These are phyloP conservation scores for Halichoeres trimaculatus DNA, from an alignment of 2,113 vertebrate species.

Conservation along the genomic window DNA sequence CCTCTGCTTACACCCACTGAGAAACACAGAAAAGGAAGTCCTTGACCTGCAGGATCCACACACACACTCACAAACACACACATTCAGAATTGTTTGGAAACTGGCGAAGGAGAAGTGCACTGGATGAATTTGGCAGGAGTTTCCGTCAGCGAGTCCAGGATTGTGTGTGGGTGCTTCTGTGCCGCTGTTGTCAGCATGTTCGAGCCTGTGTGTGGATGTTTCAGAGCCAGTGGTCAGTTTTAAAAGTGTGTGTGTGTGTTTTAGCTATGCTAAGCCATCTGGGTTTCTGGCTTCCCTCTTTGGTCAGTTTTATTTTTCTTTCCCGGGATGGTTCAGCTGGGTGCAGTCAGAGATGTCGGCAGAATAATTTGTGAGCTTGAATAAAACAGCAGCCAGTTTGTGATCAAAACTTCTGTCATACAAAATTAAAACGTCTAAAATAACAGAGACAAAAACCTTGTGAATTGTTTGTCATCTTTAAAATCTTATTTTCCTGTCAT, in stretches of 20 bases:
- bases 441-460: too few species aligned
- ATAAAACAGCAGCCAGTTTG: too few species aligned
- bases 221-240: conserved; percentile 13
- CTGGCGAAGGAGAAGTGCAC: background rate
- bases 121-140: background rate
- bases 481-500: background rate
- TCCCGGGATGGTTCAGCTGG: conserved; percentile 3
- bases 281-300: background rate
- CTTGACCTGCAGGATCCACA: background rate
- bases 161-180: background rate
- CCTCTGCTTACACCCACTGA: background rate
- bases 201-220: background rate
- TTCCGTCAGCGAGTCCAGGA: background rate
- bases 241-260: conserved; percentile 1
- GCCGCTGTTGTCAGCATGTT: background rate
- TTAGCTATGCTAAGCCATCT: conserved; percentile 1
- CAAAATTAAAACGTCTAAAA: too few species aligned
- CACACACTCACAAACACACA: background rate
- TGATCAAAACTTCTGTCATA: too few species aligned
- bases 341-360: background rate
- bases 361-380: background rate
- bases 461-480: background rate
- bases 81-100: background rate
- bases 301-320: background rate
- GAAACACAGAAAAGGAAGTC: background rate